phyloP scores from a whole-genome alignment of 2,888 invertebrate species.

The Heliconius erato region DNA sequence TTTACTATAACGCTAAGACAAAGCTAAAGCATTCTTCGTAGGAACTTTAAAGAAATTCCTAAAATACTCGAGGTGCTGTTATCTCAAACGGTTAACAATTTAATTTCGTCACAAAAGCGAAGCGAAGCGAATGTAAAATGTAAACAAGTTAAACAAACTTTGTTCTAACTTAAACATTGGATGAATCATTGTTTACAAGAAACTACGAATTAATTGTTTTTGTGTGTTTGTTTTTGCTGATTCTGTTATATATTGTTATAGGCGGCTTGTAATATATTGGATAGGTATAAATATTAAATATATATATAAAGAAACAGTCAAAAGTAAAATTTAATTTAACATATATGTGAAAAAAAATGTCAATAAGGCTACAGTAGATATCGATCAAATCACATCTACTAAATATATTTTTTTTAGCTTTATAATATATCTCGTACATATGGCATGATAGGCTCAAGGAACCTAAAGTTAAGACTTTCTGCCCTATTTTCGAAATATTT shows the following conservation, averaged over 20 bases:
- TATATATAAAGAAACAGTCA: background rate
- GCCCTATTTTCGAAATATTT: no score
- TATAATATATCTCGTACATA: no score
- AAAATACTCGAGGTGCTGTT: constrained; percentile 35
- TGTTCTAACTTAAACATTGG: constrained; percentile 24
- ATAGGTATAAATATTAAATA: background rate
- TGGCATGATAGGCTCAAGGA: no score
- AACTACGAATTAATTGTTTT: constrained; percentile 30
- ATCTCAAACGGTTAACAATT: constrained; percentile 40
- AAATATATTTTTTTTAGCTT: no score
- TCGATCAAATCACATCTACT: no score
- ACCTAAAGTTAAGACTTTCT: no score
- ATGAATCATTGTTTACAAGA: constrained; percentile 28
- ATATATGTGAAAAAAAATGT: no score
- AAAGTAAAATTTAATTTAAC: no score
- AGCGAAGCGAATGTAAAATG: constrained; percentile 25
- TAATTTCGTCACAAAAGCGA: constrained; percentile 37
- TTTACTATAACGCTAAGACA: constrained; percentile 24
- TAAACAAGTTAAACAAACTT: constrained; percentile 24
- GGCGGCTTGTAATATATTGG: background rate
- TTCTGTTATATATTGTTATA: background rate
- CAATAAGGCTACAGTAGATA: no score
- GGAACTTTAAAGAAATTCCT: constrained; percentile 38
- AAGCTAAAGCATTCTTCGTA: constrained; percentile 33
- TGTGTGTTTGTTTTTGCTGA: constrained; percentile 14